Conservation (phyloP, 2,888 invertebrate species). For the Busseola fusca region DNA sequence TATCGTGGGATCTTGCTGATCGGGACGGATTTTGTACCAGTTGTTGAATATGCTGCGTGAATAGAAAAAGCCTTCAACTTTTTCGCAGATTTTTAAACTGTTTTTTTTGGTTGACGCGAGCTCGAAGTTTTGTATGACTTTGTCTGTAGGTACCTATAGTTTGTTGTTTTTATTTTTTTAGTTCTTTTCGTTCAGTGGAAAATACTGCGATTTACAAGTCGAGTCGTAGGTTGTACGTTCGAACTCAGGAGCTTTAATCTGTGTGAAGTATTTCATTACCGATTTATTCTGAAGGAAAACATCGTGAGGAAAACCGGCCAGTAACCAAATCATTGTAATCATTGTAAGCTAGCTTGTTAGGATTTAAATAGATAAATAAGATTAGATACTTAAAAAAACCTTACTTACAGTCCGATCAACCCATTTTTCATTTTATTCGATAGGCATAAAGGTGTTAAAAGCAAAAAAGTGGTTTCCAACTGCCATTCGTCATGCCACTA, state of each 20-base stretch:
- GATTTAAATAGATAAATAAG: no score
- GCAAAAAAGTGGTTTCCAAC: no score
- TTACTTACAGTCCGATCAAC: no score
- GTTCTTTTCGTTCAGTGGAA: no score
- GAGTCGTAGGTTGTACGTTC: not conserved
- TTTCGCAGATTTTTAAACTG: conserved; percentile 18
- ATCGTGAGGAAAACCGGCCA: not conserved
- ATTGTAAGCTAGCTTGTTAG: no score
- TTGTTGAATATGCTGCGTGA: conserved; percentile 39
- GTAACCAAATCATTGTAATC: no score
- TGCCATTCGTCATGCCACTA: no score
- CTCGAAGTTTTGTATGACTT: not conserved
- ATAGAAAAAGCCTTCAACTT: conserved; percentile 30
- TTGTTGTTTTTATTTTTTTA: no score
- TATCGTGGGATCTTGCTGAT: conserved; percentile 38
- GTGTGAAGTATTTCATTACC: not conserved
- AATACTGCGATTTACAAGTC: not conserved
- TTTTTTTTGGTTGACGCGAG: not conserved
- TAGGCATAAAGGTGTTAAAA: no score
- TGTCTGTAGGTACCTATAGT: not conserved
- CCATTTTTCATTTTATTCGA: no score
- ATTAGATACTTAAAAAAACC: no score
- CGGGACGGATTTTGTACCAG: conserved; percentile 33
- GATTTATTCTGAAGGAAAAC: not conserved
- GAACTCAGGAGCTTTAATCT: not conserved